Base-by-base conservation (phyloP, 2,888 invertebrate species). In the Plusia festucae region DNA sequence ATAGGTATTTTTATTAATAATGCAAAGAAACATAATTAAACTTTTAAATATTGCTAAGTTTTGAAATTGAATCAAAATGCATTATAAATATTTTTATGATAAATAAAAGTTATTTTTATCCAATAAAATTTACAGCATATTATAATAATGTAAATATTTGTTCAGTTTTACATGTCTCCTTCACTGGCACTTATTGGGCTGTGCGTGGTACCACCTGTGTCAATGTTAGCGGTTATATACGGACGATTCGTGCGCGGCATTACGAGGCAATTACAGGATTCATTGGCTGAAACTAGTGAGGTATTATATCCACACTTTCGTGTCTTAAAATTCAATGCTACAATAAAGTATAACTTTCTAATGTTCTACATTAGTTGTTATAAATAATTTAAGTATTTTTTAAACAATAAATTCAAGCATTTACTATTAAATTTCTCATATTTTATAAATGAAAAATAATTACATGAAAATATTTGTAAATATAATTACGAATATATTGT, bases 131-230 rank as follows among this genome's bases (percentile, higher is more conserved):
- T n/a, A 3, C n/a, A 6, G 40, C n/a, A 40, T 40, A n/a, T n/a
- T 40, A 40, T 40, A 40, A 40, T 40, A 40, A 40, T 40, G 40
- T 49, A 1, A 20, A 49, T 49, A 49, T 63, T 74, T 70, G 0
- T 85, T 8, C 91, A 98, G 98, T 96, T 99, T 79, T 99, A 98
- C 90, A 98, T 99, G 88, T 99, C 99, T 0, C 97, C 98, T 0
- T 96, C 98, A 77, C 91, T 99, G 82, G 98, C 99, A 5, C 85
- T 98, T 55, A 97, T 99, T 55, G 98, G 99, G 22, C 91, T 99
- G 60, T 96, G 97, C 60, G 97, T 99, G 27, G 99, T 99, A 20
- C 99, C 99, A 0, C 98, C 99, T 0, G 96, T 99, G 57, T 98
- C 98, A 0, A 96, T 97, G 57, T 90, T 98, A 78, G 98, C 98